Conservation (phyloP, 2,113 vertebrate species). For the Grammomys surdaster region DNA sequence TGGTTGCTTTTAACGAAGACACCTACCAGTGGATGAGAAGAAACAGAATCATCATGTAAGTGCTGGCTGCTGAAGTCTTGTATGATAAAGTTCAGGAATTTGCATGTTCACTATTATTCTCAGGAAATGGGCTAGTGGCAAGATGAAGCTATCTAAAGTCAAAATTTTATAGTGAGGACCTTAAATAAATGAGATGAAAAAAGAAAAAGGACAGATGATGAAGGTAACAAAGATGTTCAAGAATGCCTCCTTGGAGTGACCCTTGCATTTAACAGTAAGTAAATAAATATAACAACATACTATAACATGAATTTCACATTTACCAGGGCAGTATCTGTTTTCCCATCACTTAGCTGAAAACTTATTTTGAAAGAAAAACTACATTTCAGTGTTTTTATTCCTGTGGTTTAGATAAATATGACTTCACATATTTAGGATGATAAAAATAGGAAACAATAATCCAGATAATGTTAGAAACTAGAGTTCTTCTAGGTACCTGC, state of each 20-base stretch:
- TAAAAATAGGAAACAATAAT: neutral
- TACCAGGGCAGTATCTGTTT: neutral
- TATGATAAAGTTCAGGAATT: neutral
- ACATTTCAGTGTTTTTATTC: neutral
- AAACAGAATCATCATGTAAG: neutral
- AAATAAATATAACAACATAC: neutral
- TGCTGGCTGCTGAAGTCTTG: neutral
- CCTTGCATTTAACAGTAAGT: neutral
- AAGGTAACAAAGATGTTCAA: neutral
- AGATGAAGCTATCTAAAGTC: neutral
- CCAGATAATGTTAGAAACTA: neutral
- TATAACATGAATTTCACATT: neutral
- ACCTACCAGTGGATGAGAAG: neutral
- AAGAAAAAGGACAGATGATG: neutral
- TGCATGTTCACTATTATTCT: neutral
- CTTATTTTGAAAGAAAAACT: neutral
- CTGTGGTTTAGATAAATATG: neutral
- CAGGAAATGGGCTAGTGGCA: neutral
- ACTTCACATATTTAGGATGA: neutral
- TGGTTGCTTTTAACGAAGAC: neutral
- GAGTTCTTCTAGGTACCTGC: too few species aligned
- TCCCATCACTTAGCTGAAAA: neutral
- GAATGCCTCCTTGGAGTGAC: neutral
- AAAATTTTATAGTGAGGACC: neutral
- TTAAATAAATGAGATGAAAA: neutral